phyloP scores from a whole-genome alignment of 2,888 invertebrate species.

The Hanleya hanleyi region DNA sequence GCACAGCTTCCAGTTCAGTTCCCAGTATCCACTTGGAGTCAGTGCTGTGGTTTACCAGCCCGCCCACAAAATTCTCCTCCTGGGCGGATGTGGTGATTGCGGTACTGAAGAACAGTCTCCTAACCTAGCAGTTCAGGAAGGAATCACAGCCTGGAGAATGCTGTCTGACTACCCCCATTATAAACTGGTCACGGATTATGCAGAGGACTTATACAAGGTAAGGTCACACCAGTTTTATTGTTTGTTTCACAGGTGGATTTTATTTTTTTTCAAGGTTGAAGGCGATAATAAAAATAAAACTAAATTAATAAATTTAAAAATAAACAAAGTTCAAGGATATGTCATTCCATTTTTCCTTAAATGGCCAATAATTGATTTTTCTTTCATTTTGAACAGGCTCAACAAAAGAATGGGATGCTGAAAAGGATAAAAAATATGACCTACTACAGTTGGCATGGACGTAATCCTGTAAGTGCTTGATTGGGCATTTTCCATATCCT shows the following conservation, averaged over 20 bases:
- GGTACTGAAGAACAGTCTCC: conserved; percentile 35
- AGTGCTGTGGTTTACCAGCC: conserved; percentile 78
- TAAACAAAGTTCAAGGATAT: too few species aligned
- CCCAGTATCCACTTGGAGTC: conserved; percentile 78
- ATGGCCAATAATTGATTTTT: too few species aligned
- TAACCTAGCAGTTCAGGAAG: conserved; percentile 75
- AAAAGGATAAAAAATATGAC: conserved; percentile 11
- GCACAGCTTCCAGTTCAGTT: conserved; percentile 74
- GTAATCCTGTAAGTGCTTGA: not conserved
- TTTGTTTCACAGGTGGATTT: too few species aligned
- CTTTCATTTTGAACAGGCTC: conserved; percentile 76
- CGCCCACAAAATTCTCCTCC: conserved; percentile 77
- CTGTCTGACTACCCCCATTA: conserved; percentile 83
- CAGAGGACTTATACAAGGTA: conserved; percentile 60
- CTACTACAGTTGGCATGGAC: conserved; percentile 3
- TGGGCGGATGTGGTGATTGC: conserved; percentile 75
- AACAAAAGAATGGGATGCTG: conserved; percentile 43
- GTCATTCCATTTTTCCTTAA: too few species aligned
- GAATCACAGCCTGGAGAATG: conserved; percentile 83
- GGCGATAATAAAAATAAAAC: too few species aligned
- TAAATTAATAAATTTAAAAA: not conserved
- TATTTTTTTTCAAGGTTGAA: too few species aligned
- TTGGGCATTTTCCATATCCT: not conserved
- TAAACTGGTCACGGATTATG: conserved; percentile 74
- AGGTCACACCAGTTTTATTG: too few species aligned